A percentile compares a stretch with the other conserved stretches of the same genome.
Evolutionary conservation across 2,113 vertebrate genomes (phyloP).

Genomic region (Ascaphus truei): DNA sequence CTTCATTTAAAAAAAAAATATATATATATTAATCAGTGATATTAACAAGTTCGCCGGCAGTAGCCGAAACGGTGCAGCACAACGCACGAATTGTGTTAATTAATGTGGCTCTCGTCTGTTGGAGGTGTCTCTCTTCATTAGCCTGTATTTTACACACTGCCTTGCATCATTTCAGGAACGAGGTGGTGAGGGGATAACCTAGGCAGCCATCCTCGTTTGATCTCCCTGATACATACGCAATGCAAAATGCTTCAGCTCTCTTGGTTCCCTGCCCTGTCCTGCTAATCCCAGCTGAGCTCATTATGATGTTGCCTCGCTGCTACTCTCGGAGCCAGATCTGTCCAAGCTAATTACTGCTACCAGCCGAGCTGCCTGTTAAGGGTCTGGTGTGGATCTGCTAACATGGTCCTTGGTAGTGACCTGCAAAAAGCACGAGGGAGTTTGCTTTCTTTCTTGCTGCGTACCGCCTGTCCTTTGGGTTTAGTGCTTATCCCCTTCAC

Average conservation of each 20-base stretch:
- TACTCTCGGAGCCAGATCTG: slow-evolving; percentile 95
- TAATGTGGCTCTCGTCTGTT: slow-evolving; percentile 80
- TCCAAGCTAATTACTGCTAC: slow-evolving; percentile 99
- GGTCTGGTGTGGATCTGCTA: slow-evolving; percentile 85
- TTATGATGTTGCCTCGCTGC: slow-evolving; percentile 98
- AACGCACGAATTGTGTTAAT: slow-evolving; percentile 82
- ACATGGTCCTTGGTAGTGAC: slow-evolving; percentile 90
- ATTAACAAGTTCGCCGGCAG: too few species aligned
- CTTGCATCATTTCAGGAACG: slow-evolving; percentile 82
- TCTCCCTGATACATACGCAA: slow-evolving; percentile 79
- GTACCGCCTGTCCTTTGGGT: slow-evolving; percentile 80
- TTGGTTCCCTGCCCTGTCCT: slow-evolving; percentile 95
- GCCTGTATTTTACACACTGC: slow-evolving; percentile 81
- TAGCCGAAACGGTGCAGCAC: slow-evolving; percentile 65
- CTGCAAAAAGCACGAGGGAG: slow-evolving; percentile 82
- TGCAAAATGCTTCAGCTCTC: slow-evolving; percentile 83
- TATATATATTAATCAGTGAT: too few species aligned
- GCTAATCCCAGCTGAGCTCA: slow-evolving; percentile 99
- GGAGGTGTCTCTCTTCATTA: slow-evolving; percentile 84
- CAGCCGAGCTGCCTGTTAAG: slow-evolving; percentile 94
- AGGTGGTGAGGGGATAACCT: slow-evolving; percentile 84
- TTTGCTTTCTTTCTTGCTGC: slow-evolving; percentile 77
- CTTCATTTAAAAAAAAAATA: too few species aligned
- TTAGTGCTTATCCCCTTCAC: slow-evolving; percentile 88
- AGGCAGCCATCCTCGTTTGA: slow-evolving; percentile 89